Evolutionary conservation across 2,888 invertebrate species (phyloP), one percentile per base, ranked within the genome.

Genomic region (Acleris sparsana): DNA sequence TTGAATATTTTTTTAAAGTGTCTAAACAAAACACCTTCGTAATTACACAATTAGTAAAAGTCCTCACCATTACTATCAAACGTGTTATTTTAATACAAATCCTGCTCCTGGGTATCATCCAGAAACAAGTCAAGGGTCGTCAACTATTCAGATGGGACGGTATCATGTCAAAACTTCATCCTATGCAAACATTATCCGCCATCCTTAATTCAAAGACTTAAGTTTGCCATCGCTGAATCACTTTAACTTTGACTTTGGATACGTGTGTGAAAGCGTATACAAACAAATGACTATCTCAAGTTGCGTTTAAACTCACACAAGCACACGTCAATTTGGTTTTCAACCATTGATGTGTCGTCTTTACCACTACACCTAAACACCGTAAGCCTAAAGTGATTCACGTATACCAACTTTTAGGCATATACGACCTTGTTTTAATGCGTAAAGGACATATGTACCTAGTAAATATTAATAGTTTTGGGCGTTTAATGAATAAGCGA

Each of bases 401-500:
- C 17, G 7, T 46, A 46, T 16, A 46, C 16, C 16, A n/a, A 46
- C 17, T 46, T n/a, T 46, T 20, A 39, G 39, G 49, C 11, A 2
- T 18, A 49, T 57, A 57, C 9, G 57, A 22, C 46, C 46, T 57
- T 57, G 44, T 57, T 20, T 25, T 25, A 22, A 11, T n/a, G 3
- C 0, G 22, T 44, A 46, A 64, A 43, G 53, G 60, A 46, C 53
- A 33, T 29, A 57, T 44, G 46, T 46, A 56, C 53, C 53, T 25
- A 17, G 60, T 61, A 65, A 65, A 65, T 65, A 65, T 65, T 65
- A 65, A 65, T 65, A 65, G 60, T 65, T 60, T 49, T 48, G 53
- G 58, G 43, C 55, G 55, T 61, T 65, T 65, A 65, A 65, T 65
- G 65, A 65, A 65, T 65, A 65, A 65, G 65, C 65, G 60, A 65